Percentiles rank a stretch among this genome's conserved stretches.
phyloP scores from a whole-genome alignment of 2,888 invertebrate species.

The Stenotaenia linearis region DNA sequence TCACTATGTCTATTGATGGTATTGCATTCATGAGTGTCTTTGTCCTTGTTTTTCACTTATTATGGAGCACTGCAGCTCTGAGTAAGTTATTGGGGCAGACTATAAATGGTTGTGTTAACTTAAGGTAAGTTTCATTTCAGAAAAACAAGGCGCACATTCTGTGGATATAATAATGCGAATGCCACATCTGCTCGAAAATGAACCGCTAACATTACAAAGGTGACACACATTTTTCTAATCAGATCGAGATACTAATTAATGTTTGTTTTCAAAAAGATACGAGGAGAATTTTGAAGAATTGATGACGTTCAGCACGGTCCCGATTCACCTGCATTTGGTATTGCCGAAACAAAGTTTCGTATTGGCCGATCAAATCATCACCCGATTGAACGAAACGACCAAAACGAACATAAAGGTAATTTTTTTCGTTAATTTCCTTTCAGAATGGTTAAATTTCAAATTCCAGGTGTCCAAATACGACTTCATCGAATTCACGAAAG shows the following conservation, averaged over 20 bases:
- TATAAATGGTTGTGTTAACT: neutral
- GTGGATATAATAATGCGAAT: neutral
- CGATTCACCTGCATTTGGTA: slow-evolving; percentile 27
- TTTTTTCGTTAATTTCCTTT: neutral
- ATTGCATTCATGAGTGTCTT: neutral
- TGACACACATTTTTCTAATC: neutral
- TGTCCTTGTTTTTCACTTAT: neutral
- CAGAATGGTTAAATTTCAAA: too few species aligned
- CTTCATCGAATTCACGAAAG: neutral
- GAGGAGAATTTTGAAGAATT: slow-evolving; percentile 24
- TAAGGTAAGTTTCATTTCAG: neutral
- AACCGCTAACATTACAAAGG: neutral
- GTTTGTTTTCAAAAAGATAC: neutral
- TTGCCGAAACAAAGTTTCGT: slow-evolving; percentile 14
- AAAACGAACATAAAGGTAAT: neutral
- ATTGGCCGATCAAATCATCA: slow-evolving; percentile 2
- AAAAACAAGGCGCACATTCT: neutral
- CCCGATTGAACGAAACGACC: neutral
- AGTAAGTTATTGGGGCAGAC: neutral
- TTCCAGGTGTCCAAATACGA: slow-evolving; percentile 27
- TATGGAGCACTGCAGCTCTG: neutral
- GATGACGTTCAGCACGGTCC: neutral
- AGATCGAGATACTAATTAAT: neutral
- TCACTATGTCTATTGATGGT: neutral
- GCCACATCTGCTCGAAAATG: neutral